Base-by-base conservation (phyloP, 2,113 vertebrate genomes). In the Brachyhypopomus gauderio region DNA sequence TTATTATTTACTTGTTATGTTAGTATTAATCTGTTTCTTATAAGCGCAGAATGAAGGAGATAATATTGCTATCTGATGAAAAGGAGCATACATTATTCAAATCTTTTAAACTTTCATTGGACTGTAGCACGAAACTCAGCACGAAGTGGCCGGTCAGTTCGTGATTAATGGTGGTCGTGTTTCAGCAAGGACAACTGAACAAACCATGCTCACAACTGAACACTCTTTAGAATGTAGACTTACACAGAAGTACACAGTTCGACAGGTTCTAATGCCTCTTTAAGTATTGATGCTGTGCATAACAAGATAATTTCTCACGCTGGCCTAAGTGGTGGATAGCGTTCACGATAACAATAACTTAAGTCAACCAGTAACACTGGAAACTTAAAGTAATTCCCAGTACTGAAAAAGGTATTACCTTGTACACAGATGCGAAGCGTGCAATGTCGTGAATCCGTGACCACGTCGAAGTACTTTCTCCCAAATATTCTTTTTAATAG, bases 391-490 rank as follows among this genome's bases (percentile, higher is more conserved):
- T 22, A 38, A 41, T 22, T 6, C 0, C 41, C 25, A 56, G 22
- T 14, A 25, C 11, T 52, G 58, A 11, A 75, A 60, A 48, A 45
- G 6, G 9, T 4, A 67, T 85, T 89, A 89, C 87, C 87, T 88
- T 82, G 4, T 52, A 36, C 34, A 36, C 79, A 34, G 75, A 70
- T 70, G 41, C 22, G 70, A 71, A 16, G 56, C 41, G 45, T 27
- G 73, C 72, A 81, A 36, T 34, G 41, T 19, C 1, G 22, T 30
- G 16, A 86, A 78, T 79, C 75, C 12, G 45, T 45, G 5, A 14
- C 45, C 52, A 12, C 5, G 25, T 78, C 20, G 20, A 52, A 67
- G 23, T 22, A 70, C 58, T 38, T 76, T 23, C 5, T 74, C 79
- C 60, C 41, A 62, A 22, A 52, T 77, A 72, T 38, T 27, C 30